These are phyloP conservation scores for Pachyrhynchus sulphureomaculatus DNA, from an alignment of 1,140 invertebrate genomes.

Conservation along the genomic window DNA sequence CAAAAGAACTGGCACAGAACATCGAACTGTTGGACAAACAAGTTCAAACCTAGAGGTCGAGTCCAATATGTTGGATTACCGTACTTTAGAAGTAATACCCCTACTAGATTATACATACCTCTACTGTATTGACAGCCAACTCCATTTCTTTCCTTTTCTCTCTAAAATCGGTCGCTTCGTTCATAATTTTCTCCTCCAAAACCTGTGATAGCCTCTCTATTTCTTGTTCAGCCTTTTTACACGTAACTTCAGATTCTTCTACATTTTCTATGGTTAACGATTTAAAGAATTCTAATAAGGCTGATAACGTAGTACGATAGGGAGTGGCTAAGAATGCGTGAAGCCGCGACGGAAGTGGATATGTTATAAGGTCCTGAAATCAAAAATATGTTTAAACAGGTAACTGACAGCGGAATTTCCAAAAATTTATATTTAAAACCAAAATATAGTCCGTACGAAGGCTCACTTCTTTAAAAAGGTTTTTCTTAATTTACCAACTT, in stretches of 20 bases:
- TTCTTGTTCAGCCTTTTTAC: constrained; percentile 25
- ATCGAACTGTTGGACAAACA: neutral
- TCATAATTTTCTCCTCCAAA: constrained; percentile 25
- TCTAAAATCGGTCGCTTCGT: constrained; percentile 31
- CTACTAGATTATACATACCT: constrained; percentile 32
- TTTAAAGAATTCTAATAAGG: constrained; percentile 38
- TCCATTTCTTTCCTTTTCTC: constrained; percentile 40
- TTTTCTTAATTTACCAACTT: no score
- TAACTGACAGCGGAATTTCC: no score
- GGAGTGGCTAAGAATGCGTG: constrained; percentile 37
- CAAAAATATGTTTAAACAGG: no score
- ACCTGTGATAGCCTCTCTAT: constrained; percentile 28
- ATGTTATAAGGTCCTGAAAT: constrained; percentile 38
- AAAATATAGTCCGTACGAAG: no score
- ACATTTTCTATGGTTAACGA: constrained; percentile 29
- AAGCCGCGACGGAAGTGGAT: constrained; percentile 43
- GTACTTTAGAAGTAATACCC: no score
- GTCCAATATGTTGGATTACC: no score
- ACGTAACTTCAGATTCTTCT: constrained; percentile 15
- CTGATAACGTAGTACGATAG: constrained; percentile 35
- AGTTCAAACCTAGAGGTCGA: no score
- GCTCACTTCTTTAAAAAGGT: no score
- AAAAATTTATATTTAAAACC: constrained; percentile 7
- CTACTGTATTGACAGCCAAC: constrained; percentile 41
- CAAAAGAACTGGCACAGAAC: neutral